phyloP scores from a whole-genome alignment of 2,797 vertebrate species.

The Hydrocynus forskahlii region DNA sequence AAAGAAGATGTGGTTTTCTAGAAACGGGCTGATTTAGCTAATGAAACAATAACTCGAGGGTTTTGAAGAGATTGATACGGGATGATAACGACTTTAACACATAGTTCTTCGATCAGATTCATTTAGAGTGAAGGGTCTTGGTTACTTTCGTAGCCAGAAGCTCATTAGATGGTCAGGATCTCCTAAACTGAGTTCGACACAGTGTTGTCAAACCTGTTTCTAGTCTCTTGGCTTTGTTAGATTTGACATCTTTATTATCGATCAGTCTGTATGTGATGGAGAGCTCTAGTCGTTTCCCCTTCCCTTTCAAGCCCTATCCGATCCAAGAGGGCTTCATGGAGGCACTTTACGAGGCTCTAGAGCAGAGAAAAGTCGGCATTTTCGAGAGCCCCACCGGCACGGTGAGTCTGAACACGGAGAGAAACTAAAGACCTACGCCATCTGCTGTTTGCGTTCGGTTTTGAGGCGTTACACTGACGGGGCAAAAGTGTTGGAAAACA shows the following conservation, averaged over 20 bases:
- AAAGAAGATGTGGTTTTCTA: slow-evolving; percentile 30
- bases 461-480: no score
- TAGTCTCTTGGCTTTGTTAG: background rate
- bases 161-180: background rate
- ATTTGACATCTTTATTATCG: background rate
- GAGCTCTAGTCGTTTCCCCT: slow-evolving; percentile 82
- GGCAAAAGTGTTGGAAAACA: no score
- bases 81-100: background rate
- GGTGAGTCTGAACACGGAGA: slow-evolving; percentile 72
- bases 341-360: slow-evolving; percentile 85
- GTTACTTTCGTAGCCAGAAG: background rate
- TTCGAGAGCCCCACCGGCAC: slow-evolving; percentile 99
- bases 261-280: slow-evolving; percentile 18
- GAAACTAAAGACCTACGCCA: background rate
- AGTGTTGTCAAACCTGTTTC: background rate
- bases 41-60: no score
- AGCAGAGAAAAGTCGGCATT: slow-evolving; percentile 90
- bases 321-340: slow-evolving; percentile 95
- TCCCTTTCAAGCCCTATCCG: slow-evolving; percentile 89
- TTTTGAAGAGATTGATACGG: background rate
- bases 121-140: background rate
- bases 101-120: no score
- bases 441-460: background rate
- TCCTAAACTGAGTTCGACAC: no score
- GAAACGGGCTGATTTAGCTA: no score